Conservation (phyloP, 2,113 vertebrate genomes). For the Psophia crepitans region DNA sequence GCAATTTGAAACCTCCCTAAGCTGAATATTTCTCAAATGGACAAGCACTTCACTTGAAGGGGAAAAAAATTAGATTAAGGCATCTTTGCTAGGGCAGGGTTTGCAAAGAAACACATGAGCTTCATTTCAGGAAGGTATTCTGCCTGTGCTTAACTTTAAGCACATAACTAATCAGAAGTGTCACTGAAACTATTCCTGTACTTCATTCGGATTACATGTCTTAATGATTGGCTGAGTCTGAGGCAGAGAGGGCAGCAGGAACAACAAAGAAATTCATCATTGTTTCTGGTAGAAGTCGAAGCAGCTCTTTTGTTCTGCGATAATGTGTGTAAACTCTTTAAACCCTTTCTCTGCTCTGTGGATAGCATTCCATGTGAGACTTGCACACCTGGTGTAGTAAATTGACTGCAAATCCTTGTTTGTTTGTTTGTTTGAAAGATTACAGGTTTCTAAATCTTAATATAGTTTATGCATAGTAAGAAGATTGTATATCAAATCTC, state of each 20-base stretch:
- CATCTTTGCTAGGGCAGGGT: not conserved
- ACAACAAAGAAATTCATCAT: not conserved
- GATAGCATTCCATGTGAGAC: not conserved
- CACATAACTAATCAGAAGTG: not conserved
- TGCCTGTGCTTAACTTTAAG: not conserved
- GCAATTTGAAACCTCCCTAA: not conserved
- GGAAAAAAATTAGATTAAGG: not conserved
- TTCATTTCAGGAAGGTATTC: not conserved
- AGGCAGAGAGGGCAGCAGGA: not conserved
- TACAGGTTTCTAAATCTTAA: not conserved
- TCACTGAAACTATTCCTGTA: not conserved
- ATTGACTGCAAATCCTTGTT: not conserved
- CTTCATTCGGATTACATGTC: not conserved
- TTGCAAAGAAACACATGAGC: not conserved
- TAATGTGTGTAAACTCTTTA: not conserved
- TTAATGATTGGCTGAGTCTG: not conserved
- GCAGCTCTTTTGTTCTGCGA: not conserved
- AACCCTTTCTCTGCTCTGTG: not conserved
- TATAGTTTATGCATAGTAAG: not conserved
- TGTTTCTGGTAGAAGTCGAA: not conserved
- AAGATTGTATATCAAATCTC: not conserved
- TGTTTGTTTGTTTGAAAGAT: not conserved
- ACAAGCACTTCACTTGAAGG: not conserved
- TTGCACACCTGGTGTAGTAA: not conserved
- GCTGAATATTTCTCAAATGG: not conserved